Conservation (phyloP, 2,113 vertebrate genomes). For the Stictonetta naevosa region DNA sequence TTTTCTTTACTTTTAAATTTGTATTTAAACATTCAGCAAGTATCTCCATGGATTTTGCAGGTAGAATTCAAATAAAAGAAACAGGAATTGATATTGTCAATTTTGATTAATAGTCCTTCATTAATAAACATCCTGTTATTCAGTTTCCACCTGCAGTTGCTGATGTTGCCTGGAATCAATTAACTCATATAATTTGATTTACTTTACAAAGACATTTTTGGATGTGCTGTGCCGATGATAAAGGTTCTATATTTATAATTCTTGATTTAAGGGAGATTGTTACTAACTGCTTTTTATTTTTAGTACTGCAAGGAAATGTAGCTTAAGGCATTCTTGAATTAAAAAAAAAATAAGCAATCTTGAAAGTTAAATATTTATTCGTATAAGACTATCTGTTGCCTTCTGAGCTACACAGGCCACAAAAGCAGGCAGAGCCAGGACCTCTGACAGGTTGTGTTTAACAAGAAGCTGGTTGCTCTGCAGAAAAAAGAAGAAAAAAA, state of each 20-base stretch:
- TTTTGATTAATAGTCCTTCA: constrained; percentile 93
- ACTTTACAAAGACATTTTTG: constrained; percentile 85
- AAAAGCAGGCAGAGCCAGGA: not conserved
- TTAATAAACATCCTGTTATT: constrained; percentile 97
- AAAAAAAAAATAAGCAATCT: constrained; percentile 54
- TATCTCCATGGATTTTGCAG: constrained; percentile 57
- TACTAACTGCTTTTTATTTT: constrained; percentile 76
- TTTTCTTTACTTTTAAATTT: constrained; percentile 44
- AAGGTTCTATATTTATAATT: constrained; percentile 78
- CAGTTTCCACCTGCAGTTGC: constrained; percentile 93
- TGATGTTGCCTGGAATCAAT: constrained; percentile 93
- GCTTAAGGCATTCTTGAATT: constrained; percentile 58
- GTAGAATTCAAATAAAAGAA: constrained; percentile 83
- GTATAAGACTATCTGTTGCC: constrained; percentile 42
- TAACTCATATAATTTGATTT: constrained; percentile 91
- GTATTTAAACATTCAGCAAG: constrained; percentile 65
- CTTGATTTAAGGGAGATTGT: constrained; percentile 76
- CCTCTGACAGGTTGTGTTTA: constrained; percentile 3
- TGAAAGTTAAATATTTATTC: constrained; percentile 55
- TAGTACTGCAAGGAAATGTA: constrained; percentile 53
- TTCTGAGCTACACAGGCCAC: constrained; percentile 28
- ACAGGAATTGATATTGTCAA: constrained; percentile 87
- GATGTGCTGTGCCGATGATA: constrained; percentile 79
- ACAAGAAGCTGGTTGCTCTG: not conserved
- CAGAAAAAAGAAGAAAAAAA: not conserved